phyloP scores from a whole-genome alignment of 2,113 vertebrate species.

The Hyaena hyaena region DNA sequence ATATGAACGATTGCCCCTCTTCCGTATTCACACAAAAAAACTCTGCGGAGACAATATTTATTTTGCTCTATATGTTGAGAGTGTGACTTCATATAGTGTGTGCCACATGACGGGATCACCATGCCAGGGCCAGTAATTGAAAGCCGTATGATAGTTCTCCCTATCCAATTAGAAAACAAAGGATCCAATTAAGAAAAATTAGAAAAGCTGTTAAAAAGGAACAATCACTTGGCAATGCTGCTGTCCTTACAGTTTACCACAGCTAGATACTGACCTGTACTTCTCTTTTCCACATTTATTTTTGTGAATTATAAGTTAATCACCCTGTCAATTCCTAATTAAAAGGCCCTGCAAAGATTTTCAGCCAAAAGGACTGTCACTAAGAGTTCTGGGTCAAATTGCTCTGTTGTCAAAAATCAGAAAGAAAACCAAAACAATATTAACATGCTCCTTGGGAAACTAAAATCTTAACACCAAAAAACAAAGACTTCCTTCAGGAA shows the following conservation, averaged over 20 bases:
- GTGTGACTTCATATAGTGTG: slow-evolving; percentile 45
- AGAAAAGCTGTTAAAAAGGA: slow-evolving; percentile 79
- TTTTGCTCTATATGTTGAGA: neutral
- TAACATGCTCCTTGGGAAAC: slow-evolving; percentile 39
- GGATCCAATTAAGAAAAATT: slow-evolving; percentile 80
- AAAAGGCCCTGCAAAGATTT: slow-evolving; percentile 76
- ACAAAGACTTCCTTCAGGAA: neutral
- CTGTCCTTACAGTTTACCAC: slow-evolving; percentile 75
- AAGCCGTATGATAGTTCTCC: slow-evolving; percentile 75
- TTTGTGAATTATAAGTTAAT: slow-evolving; percentile 81
- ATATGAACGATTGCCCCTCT: neutral
- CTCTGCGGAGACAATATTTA: neutral
- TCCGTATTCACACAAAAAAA: neutral
- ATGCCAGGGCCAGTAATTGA: slow-evolving; percentile 71
- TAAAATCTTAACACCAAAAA: neutral
- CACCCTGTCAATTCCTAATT: slow-evolving; percentile 79
- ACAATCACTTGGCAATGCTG: slow-evolving; percentile 76
- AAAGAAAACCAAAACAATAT: slow-evolving; percentile 66
- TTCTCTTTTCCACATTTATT: slow-evolving; percentile 75
- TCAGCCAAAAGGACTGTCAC: slow-evolving; percentile 73
- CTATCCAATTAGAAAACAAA: slow-evolving; percentile 82
- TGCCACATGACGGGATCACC: slow-evolving; percentile 70
- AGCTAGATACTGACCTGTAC: slow-evolving; percentile 76
- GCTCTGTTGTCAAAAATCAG: slow-evolving; percentile 77
- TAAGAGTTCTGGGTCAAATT: slow-evolving; percentile 74